phyloP scores from a whole-genome alignment of 2,113 vertebrate species.

The Bungarus multicinctus region DNA sequence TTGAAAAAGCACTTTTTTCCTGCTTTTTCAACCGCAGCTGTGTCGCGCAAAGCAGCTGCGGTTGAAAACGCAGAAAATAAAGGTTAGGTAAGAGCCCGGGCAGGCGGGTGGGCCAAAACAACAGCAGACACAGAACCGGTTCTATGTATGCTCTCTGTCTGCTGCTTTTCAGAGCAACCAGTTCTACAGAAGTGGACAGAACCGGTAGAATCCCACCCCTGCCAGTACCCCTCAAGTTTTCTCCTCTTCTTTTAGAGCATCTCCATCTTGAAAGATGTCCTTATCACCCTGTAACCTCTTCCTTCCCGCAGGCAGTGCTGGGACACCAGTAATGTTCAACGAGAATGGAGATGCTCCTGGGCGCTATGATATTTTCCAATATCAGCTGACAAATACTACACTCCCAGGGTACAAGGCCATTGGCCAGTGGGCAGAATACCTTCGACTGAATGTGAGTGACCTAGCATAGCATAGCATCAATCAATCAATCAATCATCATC shows the following conservation, averaged over 20 bases:
- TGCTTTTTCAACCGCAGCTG: too few species aligned
- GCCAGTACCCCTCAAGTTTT: neutral
- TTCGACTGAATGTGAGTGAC: slow-evolving; percentile 77
- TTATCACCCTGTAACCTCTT: neutral
- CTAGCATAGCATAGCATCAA: neutral
- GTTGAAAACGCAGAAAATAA: too few species aligned
- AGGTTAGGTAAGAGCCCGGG: too few species aligned
- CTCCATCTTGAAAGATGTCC: neutral
- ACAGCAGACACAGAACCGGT: too few species aligned
- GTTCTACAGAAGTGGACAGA: too few species aligned
- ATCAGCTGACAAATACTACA: slow-evolving; percentile 82
- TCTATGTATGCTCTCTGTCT: too few species aligned
- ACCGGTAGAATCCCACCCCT: too few species aligned
- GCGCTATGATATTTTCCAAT: slow-evolving; percentile 94
- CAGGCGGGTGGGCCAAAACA: too few species aligned
- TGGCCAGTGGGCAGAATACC: slow-evolving; percentile 86
- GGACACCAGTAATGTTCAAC: slow-evolving; percentile 87
- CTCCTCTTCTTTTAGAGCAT: neutral
- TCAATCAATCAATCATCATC: neutral
- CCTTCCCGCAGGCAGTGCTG: slow-evolving; percentile 79
- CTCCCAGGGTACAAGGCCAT: slow-evolving; percentile 79
- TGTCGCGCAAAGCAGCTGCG: too few species aligned
- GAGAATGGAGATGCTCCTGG: slow-evolving; percentile 66
- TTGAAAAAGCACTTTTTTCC: too few species aligned
- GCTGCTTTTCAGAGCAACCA: too few species aligned